These are phyloP conservation scores for Idaea biselata DNA, from an alignment of 2,888 invertebrate species.

Conservation along the genomic window DNA sequence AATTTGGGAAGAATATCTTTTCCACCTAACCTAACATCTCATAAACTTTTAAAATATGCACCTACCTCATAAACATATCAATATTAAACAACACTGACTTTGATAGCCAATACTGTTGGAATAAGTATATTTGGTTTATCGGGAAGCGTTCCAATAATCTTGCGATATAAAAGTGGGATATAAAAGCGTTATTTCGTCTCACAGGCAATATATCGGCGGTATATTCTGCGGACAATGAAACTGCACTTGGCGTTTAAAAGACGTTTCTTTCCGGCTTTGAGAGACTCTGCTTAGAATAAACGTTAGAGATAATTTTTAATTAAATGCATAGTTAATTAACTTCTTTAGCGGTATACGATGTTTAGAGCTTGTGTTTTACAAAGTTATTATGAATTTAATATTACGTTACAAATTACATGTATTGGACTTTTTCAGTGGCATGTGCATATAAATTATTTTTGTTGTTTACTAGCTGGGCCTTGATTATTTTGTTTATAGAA, in stretches of 20 bases:
- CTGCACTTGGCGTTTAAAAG: conserved; percentile 51
- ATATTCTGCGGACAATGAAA: conserved; percentile 67
- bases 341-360: not conserved
- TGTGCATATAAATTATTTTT: not conserved
- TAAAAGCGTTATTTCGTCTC: conserved; percentile 73
- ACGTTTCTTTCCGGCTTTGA: conserved; percentile 17
- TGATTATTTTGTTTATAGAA: no score
- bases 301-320: conserved; percentile 2
- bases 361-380: not conserved
- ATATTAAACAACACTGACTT: not conserved
- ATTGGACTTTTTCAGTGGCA: not conserved
- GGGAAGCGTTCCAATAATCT: conserved; percentile 50
- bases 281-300: conserved; percentile 5
- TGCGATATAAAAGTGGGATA: conserved; percentile 67
- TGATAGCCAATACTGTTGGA: conserved; percentile 5
- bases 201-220: conserved; percentile 67
- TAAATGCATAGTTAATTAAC: not conserved
- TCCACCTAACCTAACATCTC: not conserved
- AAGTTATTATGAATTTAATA: not conserved
- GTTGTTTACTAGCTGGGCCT: no score
- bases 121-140: conserved; percentile 36
- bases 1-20: not conserved
- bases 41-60: conserved; percentile 18
- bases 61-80: not conserved
- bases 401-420: not conserved